Percentiles rank a stretch among this genome's conserved stretches.
phyloP scores from a whole-genome alignment of 1,140 invertebrate species.

The Drosophila murphyi region DNA sequence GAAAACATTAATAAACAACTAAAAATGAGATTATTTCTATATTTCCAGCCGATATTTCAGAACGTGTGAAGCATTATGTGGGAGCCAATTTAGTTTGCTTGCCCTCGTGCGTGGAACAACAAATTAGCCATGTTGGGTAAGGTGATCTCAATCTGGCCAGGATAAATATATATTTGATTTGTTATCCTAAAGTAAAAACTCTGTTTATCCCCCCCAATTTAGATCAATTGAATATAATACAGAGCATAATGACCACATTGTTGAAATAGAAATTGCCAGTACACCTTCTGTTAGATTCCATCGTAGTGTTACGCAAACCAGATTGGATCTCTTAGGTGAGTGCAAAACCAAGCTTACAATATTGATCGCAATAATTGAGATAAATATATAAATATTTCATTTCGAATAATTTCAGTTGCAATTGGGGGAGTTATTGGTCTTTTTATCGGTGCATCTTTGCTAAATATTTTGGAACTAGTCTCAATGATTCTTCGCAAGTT shows the following conservation, averaged over 20 bases:
- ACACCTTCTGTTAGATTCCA: conserved; percentile 50
- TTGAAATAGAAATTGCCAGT: conserved; percentile 62
- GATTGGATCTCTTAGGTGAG: conserved; percentile 57
- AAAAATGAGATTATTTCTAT: background rate
- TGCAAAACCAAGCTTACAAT: background rate
- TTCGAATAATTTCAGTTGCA: conserved; percentile 35
- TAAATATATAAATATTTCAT: background rate
- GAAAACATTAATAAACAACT: background rate
- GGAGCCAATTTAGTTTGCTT: conserved; percentile 42
- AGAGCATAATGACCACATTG: conserved; percentile 17
- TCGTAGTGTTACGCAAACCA: conserved; percentile 60
- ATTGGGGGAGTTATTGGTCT: conserved; percentile 66
- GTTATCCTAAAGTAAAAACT: too few relatives aligned
- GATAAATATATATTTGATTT: too few relatives aligned
- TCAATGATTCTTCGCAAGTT: conserved; percentile 30
- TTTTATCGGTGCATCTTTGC: conserved; percentile 55
- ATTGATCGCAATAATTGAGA: background rate
- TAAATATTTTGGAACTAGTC: conserved; percentile 61
- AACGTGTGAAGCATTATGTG: conserved; percentile 48
- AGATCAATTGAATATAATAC: conserved; percentile 14
- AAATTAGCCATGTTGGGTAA: conserved; percentile 62
- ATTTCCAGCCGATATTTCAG: conserved; percentile 38
- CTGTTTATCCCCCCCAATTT: background rate
- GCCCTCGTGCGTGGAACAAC: conserved; percentile 64
- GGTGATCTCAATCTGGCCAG: background rate